Evolutionary conservation across 2,113 vertebrate species (phyloP).

Genomic region (Microtus ochrogaster): DNA sequence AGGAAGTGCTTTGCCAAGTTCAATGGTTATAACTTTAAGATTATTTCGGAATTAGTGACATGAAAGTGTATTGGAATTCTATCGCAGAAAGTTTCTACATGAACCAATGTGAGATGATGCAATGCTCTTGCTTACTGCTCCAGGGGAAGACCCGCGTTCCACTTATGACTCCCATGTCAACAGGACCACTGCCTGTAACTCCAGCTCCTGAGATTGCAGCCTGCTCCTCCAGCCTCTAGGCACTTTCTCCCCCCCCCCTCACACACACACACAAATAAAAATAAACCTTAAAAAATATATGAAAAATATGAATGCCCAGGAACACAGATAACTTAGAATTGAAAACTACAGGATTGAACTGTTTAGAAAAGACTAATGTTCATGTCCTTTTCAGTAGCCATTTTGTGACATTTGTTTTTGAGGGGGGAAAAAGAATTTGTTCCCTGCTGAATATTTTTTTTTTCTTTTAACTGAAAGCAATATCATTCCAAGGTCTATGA

Average conservation of each 20-base stretch:
- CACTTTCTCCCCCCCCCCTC: too few species aligned
- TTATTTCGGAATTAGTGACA: neutral
- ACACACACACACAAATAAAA: neutral
- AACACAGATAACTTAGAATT: conserved; percentile 70
- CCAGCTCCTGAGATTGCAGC: too few species aligned
- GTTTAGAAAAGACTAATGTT: conserved; percentile 58
- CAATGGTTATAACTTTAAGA: neutral
- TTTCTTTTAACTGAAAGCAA: conserved; percentile 63
- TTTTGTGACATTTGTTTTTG: conserved; percentile 60
- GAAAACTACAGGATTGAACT: conserved; percentile 59
- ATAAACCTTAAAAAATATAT: neutral
- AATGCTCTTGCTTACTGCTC: neutral
- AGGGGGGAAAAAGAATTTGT: conserved; percentile 73
- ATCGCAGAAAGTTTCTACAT: conserved; percentile 55
- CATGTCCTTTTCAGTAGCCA: neutral
- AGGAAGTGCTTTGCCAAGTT: neutral
- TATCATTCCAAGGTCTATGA: conserved; percentile 47
- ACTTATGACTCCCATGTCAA: neutral
- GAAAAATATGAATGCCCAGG: conserved; percentile 53
- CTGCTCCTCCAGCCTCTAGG: neutral
- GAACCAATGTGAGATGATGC: neutral
- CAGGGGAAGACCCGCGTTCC: neutral
- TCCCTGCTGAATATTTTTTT: conserved; percentile 62
- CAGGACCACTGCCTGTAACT: neutral
- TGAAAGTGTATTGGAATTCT: conserved; percentile 46